These are phyloP conservation scores for Drosophila infuscata DNA, from an alignment of 2,888 invertebrate genomes.

Conservation along the genomic window DNA sequence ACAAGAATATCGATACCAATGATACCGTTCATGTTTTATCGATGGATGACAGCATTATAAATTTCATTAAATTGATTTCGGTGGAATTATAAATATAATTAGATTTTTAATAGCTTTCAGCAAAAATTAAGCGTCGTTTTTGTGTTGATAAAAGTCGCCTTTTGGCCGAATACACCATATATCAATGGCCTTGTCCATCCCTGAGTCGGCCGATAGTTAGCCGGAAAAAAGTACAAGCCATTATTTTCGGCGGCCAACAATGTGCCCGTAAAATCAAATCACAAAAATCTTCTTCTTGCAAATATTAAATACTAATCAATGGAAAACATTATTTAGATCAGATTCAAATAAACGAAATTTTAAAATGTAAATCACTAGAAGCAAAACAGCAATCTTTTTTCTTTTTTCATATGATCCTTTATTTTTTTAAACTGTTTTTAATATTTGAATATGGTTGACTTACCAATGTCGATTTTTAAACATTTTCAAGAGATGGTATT, in stretches of 20 bases:
- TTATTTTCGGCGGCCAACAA: not conserved
- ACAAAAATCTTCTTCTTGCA: not conserved
- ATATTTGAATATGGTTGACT: not conserved
- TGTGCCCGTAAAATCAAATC: not conserved
- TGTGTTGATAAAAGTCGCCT: not conserved
- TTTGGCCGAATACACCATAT: not conserved
- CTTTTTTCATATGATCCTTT: not conserved
- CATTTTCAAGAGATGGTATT: slow-evolving; percentile 1
- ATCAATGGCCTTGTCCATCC: not conserved
- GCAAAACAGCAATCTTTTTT: not conserved
- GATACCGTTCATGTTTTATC: not conserved
- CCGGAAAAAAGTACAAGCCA: not conserved
- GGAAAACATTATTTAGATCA: not conserved
- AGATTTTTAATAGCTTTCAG: not conserved
- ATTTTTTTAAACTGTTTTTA: not conserved
- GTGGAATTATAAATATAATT: too few relatives aligned
- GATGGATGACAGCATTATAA: slow-evolving; percentile 18
- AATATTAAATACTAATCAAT: not conserved
- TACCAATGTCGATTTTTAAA: not conserved
- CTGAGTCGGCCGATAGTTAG: not conserved
- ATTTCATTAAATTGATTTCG: not conserved
- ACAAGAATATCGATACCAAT: slow-evolving; percentile 30
- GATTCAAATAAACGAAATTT: not conserved
- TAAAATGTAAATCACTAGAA: not conserved
- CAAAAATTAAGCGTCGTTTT: not conserved